phyloP scores from a whole-genome alignment of 2,113 vertebrate species.

The Archilochus colubris region DNA sequence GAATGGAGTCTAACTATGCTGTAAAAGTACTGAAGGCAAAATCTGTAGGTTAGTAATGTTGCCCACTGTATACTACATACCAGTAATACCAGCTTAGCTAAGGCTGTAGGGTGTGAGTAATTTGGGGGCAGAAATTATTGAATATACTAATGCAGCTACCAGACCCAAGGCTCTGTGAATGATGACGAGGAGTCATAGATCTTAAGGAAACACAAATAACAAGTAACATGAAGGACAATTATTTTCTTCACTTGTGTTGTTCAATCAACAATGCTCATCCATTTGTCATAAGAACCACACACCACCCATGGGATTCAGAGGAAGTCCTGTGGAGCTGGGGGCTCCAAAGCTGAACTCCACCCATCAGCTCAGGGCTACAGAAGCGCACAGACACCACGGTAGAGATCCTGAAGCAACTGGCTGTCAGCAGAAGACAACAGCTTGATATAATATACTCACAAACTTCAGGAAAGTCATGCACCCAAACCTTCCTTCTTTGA shows the following conservation, averaged over 20 bases:
- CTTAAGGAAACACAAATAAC: neutral
- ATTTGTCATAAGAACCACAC: neutral
- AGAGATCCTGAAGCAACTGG: neutral
- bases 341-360: neutral
- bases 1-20: neutral
- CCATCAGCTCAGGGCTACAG: slow-evolving; percentile 7
- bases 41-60: neutral
- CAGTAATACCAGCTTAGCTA: neutral
- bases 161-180: neutral
- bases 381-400: neutral
- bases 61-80: neutral
- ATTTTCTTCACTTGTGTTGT: neutral
- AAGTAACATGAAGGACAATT: neutral
- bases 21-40: slow-evolving; percentile 7
- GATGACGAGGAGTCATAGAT: neutral
- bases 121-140: neutral
- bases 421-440: neutral
- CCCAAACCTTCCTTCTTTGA: neutral
- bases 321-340: neutral
- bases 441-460: neutral
- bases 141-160: neutral
- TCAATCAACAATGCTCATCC: neutral
- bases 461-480: neutral
- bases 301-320: neutral
- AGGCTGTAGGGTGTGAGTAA: neutral